These are phyloP conservation scores for human DNA, from an alignment of 2,113 vertebrate genomes.

Conservation along the genomic window GRCh38 chr1:81725501-81726000, in stretches of 20 bases:
- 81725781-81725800: slow-evolving; percentile 66
- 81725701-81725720: not conserved
- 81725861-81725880: too few relatives aligned
- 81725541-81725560: too few relatives aligned
- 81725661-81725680: slow-evolving; percentile 67
- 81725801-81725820: slow-evolving; percentile 62
- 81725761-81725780: slow-evolving; percentile 73
- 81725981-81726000: too few relatives aligned
- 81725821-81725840: not conserved
- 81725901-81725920: too few relatives aligned
- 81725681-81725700: slow-evolving; percentile 59
- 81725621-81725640: slow-evolving; percentile 43
- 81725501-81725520: too few relatives aligned
- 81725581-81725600: slow-evolving; percentile 33
- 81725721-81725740: slow-evolving; percentile 67
- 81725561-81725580: not conserved
- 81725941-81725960: too few relatives aligned
- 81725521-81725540: too few relatives aligned
- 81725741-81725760: slow-evolving; percentile 71
- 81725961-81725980: too few relatives aligned
- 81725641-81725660: slow-evolving; percentile 67
- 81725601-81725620: slow-evolving; percentile 57
- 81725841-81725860: too few relatives aligned
- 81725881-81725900: too few relatives aligned
- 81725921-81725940: too few relatives aligned